Base-by-base conservation (phyloP, 2,797 vertebrate species). In the Hapalemur alaotrensis region DNA sequence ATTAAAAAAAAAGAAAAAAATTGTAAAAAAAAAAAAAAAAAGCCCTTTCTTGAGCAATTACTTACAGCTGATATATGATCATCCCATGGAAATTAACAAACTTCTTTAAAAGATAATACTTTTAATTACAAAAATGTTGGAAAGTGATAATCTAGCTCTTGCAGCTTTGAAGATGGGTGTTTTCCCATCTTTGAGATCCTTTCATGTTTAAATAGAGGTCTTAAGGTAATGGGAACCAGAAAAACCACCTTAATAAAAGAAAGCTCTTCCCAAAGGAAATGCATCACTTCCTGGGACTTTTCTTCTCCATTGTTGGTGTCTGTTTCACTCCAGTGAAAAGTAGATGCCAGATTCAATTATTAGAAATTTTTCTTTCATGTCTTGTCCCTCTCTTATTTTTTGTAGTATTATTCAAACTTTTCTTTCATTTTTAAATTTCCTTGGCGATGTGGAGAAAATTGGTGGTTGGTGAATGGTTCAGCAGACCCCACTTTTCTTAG, bases 351-450 rank as follows among this genome's bases (percentile, higher is more conserved):
- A 85, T 61, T 18, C n/a, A 18, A 70, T 89, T 81, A 48, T 69
- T 91, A 79, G 50, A 91, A 89, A 15, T 12, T 23, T 67, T 75
- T 75, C 63, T 76, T 88, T 43, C 30, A 48, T 35, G 70, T 73
- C 54, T 78, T 73, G 8, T 43, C 5, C 9, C 23, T 57, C 22
- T 4, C 59, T 70, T 78, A 38, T 18, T 59, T 73, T 93, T 89
- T 79, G 17, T 72, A 75, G 50, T 82, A 41, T 72, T 92, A 91
- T 50, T 83, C 50, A 96, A n/a, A 22, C 0, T 76, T 89, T 76
- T 90, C 46, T 50, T 75, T 67, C 57, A 54, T 69, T 96, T 95
- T 86, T 9, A 94, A 92, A 75, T 87, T 70, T 72, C 48, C 30
- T 78, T 91, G 69, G 88, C 15, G 1, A n/a, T 20, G 12, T 7